phyloP scores from a whole-genome alignment of 2,797 vertebrate species.

The Tachyglossus aculeatus region DNA sequence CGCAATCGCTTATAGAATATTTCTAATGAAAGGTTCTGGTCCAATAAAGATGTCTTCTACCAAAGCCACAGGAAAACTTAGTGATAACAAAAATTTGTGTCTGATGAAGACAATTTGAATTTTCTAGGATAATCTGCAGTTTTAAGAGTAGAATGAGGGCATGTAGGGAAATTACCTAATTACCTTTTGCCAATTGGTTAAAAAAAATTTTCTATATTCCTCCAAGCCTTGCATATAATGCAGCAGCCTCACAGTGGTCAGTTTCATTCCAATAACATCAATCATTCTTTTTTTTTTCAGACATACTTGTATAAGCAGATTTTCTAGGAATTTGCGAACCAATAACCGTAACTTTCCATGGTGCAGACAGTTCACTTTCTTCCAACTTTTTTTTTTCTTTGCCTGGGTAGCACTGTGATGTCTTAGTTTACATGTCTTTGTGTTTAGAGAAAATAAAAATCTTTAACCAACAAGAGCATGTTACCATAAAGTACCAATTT shows the following conservation, averaged over 20 bases:
- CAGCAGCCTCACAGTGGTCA: constrained; percentile 85
- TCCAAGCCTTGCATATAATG: constrained; percentile 83
- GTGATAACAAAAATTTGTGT: neutral
- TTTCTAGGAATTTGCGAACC: constrained; percentile 76
- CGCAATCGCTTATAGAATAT: constrained; percentile 44
- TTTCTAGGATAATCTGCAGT: constrained; percentile 81
- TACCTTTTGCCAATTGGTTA: constrained; percentile 45
- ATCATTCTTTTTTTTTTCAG: constrained; percentile 74
- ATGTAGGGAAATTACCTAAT: constrained; percentile 41
- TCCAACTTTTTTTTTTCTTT: constrained; percentile 62
- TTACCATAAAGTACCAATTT: constrained; percentile 67
- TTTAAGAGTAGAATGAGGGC: constrained; percentile 66
- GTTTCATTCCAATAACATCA: constrained; percentile 79
- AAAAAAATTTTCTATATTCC: constrained; percentile 65
- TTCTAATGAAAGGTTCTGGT: constrained; percentile 35
- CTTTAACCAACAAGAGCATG: constrained; percentile 71
- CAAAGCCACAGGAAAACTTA: constrained; percentile 28
- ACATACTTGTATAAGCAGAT: constrained; percentile 81
- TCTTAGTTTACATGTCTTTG: constrained; percentile 77
- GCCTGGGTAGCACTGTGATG: constrained; percentile 71
- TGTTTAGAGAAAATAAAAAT: constrained; percentile 74
- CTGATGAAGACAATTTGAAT: constrained; percentile 44
- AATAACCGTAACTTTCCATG: constrained; percentile 76
- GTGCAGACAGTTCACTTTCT: constrained; percentile 77
- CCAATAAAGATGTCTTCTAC: constrained; percentile 42